phyloP scores from a whole-genome alignment of 2,888 invertebrate genomes.

The Hirtodrosophila confusa region DNA sequence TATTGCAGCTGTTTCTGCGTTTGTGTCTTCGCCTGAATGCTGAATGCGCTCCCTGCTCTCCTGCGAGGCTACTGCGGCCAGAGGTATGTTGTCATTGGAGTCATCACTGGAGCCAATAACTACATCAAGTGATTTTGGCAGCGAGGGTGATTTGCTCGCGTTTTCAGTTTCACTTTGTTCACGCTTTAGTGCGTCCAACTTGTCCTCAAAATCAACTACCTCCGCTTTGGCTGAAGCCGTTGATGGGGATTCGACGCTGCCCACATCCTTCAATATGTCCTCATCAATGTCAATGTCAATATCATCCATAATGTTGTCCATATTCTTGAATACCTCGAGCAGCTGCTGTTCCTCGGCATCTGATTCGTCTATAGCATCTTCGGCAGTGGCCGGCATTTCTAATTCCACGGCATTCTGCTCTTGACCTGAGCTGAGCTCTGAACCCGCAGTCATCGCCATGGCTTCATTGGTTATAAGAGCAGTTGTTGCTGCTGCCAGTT shows the following conservation, averaged over 20 bases:
- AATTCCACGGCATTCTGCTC: conserved; percentile 23
- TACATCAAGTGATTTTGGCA: conserved; percentile 50
- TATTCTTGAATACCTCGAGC: conserved; percentile 82
- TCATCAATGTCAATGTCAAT: conserved; percentile 82
- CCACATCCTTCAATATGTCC: conserved; percentile 82
- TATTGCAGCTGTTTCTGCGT: conserved; percentile 32
- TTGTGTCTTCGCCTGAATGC: conserved; percentile 19
- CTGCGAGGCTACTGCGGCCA: conserved; percentile 77
- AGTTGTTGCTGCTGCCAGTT: conserved; percentile 36
- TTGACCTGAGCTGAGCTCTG: conserved; percentile 36
- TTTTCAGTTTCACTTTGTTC: conserved; percentile 21
- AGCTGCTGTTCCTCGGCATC: conserved; percentile 82
- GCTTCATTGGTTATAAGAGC: conserved; percentile 26
- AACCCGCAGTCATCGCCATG: conserved; percentile 3
- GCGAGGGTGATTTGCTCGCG: conserved; percentile 31
- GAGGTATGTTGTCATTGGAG: conserved; percentile 82
- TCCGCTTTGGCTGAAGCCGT: conserved; percentile 54
- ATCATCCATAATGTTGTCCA: conserved; percentile 83
- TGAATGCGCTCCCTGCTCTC: conserved; percentile 71
- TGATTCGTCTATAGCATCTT: conserved; percentile 58
- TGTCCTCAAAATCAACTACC: conserved; percentile 65
- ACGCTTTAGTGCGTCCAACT: conserved; percentile 51
- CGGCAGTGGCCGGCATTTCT: neutral
- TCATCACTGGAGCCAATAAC: conserved; percentile 80
- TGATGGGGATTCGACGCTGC: conserved; percentile 64